Conservation (phyloP, 2,888 invertebrate species). For the Lithodes maja region DNA sequence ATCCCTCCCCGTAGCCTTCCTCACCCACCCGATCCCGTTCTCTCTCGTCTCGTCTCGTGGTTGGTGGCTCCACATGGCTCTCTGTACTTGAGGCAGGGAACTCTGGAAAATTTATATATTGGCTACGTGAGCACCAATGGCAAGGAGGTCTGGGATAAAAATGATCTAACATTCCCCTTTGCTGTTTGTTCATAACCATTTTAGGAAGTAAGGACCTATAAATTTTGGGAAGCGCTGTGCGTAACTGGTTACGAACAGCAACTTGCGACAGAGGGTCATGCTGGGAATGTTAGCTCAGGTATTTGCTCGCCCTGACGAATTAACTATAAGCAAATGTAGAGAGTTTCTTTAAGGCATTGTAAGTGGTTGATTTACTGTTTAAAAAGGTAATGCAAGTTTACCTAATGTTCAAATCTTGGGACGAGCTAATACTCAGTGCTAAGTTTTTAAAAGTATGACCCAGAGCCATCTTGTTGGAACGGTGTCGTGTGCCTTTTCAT, state of each 20-base stretch:
- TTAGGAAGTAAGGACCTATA: conserved; percentile 59
- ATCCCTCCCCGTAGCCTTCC: conserved; percentile 46
- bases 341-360: not conserved
- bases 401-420: conserved; percentile 5
- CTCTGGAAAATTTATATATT: conserved; percentile 52
- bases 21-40: conserved; percentile 56
- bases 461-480: conserved; percentile 63
- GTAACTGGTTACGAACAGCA: conserved; percentile 2
- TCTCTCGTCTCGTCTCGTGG: conserved; percentile 58
- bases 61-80: conserved; percentile 64
- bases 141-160: conserved; percentile 55
- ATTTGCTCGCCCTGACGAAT: not conserved
- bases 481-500: conserved; percentile 68
- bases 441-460: not conserved
- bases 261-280: conserved; percentile 3
- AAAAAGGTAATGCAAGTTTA: not conserved
- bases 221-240: conserved; percentile 52
- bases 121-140: conserved; percentile 64
- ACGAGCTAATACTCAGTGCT: conserved; percentile 4
- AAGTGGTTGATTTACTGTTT: conserved; percentile 23
- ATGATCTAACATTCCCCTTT: conserved; percentile 60
- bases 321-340: not conserved
- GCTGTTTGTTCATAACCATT: conserved; percentile 62
- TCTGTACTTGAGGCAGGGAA: conserved; percentile 59
- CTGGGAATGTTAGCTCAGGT: not conserved